Evolutionary conservation across 2,888 invertebrate genomes (phyloP), one percentile per base, ranked within the genome.

Genomic region (Tryphoninae sp.): DNA sequence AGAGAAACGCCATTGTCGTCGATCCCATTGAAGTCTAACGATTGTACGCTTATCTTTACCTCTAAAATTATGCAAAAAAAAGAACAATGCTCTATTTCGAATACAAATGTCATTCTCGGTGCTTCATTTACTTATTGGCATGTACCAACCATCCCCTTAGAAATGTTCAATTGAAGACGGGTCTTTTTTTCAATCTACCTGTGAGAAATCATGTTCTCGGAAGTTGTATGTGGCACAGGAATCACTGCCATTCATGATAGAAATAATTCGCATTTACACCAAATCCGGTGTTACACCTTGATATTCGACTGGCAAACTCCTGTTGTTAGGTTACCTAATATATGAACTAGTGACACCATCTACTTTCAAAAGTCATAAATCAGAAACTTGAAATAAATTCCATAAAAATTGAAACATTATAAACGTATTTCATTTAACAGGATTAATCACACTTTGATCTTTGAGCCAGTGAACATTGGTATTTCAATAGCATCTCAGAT

Each of bases 1-100:
- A 91, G 82, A 86, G 89, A 84, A 90, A 89, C 76, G 88, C 89
- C 26, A 87, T 91, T 80, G 88, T 89, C 81, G 89, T 90, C 23
- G 89, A 91, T 87, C 88, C 90, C 1, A 88, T 88, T 65, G 85
- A 89, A 85, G 83, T 85, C 85, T 89, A 83, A 87, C 80, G 23
- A 71, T 69, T 80, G 33, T 71, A 73, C 71, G 68, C 74, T 81
- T 68, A 7, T 73, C 42, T 77, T 72, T 78, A 77, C 59, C 64
- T 61, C 53, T 80, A 40, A 53, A 82, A 84, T 83, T 83, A 82
- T 65, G 64, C 73, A 65, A 72, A 83, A 80, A 75, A 72, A 69
- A 55, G 6, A 58, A 51, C 65, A 71, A 71, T 62, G 22, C 58
- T 69, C 26, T 78, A 67, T 78, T 80, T 65, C 45, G 19, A 62